Conservation (phyloP, 2,888 invertebrate genomes). For the Lasioglossum calceatum region DNA sequence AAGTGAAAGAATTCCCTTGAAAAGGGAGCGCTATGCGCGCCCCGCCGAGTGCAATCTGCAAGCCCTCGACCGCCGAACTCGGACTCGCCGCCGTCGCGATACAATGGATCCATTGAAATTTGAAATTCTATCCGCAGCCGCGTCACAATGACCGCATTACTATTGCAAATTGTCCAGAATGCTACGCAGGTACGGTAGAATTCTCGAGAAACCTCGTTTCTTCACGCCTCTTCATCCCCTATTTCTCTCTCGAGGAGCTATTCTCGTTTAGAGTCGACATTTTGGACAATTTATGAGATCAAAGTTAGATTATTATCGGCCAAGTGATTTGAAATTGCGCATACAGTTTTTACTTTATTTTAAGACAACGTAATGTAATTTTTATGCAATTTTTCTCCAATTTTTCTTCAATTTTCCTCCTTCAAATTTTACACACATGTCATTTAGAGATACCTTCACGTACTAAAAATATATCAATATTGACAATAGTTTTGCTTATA, state of each 20-base stretch:
- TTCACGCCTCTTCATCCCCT: neutral
- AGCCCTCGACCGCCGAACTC: conserved; percentile 10
- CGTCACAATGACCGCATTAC: conserved; percentile 1
- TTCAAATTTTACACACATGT: too few relatives aligned
- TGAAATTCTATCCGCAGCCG: conserved; percentile 1
- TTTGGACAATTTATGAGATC: too few relatives aligned
- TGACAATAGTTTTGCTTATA: too few relatives aligned
- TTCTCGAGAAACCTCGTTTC: neutral
- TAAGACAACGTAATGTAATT: too few relatives aligned
- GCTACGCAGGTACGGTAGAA: too few relatives aligned
- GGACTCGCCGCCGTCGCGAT: neutral
- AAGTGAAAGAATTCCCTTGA: conserved; percentile 41
- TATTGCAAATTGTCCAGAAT: neutral
- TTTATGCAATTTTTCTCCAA: too few relatives aligned
- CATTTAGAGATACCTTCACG: too few relatives aligned
- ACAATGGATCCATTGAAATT: conserved; percentile 19
- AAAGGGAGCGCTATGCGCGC: neutral
- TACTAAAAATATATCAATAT: too few relatives aligned
- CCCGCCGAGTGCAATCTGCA: neutral
- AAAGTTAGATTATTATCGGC: neutral
- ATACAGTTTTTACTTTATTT: too few relatives aligned
- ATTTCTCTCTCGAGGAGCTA: neutral
- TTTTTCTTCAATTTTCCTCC: too few relatives aligned
- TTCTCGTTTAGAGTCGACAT: neutral
- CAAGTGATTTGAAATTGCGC: neutral